A percentile compares a stretch with the other conserved stretches of the same genome.
Evolutionary conservation across 2,888 invertebrate species (phyloP).

Genomic region (Blastobasis lacticolella): DNA sequence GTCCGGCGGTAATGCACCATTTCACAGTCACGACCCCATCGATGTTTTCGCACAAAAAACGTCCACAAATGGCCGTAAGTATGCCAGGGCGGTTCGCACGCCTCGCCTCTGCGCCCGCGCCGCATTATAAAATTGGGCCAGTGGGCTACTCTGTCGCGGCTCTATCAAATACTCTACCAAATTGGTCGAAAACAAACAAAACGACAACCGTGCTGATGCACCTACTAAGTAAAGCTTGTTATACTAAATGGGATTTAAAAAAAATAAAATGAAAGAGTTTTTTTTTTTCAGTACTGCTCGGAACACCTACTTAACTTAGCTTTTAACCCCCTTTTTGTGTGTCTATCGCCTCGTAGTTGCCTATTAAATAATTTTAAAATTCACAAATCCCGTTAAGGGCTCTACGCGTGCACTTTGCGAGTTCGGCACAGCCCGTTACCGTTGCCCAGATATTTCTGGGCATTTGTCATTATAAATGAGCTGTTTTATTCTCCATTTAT

Average conservation of each 20-base stretch:
- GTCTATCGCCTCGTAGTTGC: too few relatives aligned
- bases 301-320: too few relatives aligned
- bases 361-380: too few relatives aligned
- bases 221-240: background rate
- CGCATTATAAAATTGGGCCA: constrained; percentile 56
- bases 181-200: constrained; percentile 26
- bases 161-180: constrained; percentile 19
- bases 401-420: too few relatives aligned
- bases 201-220: background rate
- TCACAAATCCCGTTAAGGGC: too few relatives aligned
- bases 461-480: too few relatives aligned
- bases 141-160: background rate
- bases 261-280: background rate
- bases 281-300: background rate
- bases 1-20: constrained; percentile 58
- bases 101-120: constrained; percentile 14
- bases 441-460: too few relatives aligned
- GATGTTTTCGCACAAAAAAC: constrained; percentile 52
- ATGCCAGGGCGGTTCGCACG: constrained; percentile 64
- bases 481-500: too few relatives aligned
- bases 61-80: constrained; percentile 43
- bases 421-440: too few relatives aligned
- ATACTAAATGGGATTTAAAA: background rate
- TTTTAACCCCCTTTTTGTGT: too few relatives aligned
- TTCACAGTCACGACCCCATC: constrained; percentile 65